Evolutionary conservation across 2,888 invertebrate species (phyloP).

Genomic region (Pediacus dermestoides): DNA sequence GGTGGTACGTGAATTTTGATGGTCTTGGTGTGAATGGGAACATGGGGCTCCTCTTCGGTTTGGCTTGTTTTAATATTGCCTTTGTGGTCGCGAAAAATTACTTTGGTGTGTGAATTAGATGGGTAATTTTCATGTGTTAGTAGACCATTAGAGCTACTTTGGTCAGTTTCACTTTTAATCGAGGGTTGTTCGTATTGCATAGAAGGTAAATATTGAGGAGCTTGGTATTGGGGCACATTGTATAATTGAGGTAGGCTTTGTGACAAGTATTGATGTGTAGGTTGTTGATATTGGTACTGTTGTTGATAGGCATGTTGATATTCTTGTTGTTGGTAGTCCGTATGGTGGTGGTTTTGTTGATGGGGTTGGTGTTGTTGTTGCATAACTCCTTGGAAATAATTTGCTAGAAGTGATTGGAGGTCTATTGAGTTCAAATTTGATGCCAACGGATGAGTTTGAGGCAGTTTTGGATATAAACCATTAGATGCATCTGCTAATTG

Average conservation of each 20-base stretch:
- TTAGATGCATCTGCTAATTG: constrained; percentile 55
- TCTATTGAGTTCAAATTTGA: constrained; percentile 56
- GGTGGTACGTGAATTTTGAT: constrained; percentile 25
- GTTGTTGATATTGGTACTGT: too few relatives aligned
- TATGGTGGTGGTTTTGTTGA: constrained; percentile 14
- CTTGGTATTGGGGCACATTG: too few relatives aligned
- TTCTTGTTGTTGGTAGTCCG: constrained; percentile 14
- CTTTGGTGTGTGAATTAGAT: constrained; percentile 56
- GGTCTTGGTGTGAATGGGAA: constrained; percentile 22
- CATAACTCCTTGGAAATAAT: constrained; percentile 50
- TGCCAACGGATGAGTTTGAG: constrained; percentile 55
- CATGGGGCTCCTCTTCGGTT: constrained; percentile 4
- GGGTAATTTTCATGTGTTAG: constrained; percentile 58
- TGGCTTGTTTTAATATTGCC: constrained; percentile 17
- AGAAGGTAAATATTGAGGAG: not conserved
- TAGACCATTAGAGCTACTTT: constrained; percentile 32
- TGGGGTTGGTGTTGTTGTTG: constrained; percentile 19
- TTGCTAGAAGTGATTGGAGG: constrained; percentile 55
- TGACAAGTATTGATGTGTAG: too few relatives aligned
- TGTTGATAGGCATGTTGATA: constrained; percentile 17
- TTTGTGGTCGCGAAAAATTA: constrained; percentile 46
- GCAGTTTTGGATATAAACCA: constrained; percentile 56
- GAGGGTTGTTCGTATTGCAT: constrained; percentile 11
- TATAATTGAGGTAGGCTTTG: too few relatives aligned
- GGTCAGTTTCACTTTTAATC: too few relatives aligned